Conservation (phyloP, 2,113 vertebrate species). For the Mionectes macconnelli region DNA sequence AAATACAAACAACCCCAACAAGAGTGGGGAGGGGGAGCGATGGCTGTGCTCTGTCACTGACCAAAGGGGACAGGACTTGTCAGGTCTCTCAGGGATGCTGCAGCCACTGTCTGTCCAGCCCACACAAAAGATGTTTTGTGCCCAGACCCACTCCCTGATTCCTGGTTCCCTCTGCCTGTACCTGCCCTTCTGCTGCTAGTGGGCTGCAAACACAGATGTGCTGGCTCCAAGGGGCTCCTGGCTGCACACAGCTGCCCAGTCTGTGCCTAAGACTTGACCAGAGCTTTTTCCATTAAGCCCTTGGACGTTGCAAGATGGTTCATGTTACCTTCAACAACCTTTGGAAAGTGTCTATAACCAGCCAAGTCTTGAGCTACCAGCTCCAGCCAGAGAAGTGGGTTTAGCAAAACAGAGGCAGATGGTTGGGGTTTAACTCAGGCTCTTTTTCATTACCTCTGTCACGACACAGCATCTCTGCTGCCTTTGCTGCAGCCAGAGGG, state of each 20-base stretch:
- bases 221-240: accelerated
- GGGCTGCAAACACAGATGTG: accelerated
- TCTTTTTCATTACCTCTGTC: background rate
- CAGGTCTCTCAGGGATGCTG: accelerated
- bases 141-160: accelerated
- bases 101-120: accelerated
- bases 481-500: background rate
- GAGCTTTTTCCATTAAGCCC: conserved; percentile 42
- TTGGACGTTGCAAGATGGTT: background rate
- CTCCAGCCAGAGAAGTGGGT: conserved; percentile 54
- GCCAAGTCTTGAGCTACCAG: conserved; percentile 24
- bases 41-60: background rate
- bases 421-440: conserved; percentile 46
- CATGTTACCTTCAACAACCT: conserved; percentile 30
- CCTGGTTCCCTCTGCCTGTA: background rate
- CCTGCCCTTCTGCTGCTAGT: background rate
- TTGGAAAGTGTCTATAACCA: conserved; percentile 24
- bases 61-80: background rate
- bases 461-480: background rate
- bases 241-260: accelerated
- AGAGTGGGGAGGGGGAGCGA: background rate
- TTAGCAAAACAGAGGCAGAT: conserved; percentile 71
- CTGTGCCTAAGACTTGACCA: conserved; percentile 3
- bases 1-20: background rate
- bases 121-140: background rate